phyloP scores from a whole-genome alignment of 1,140 invertebrate species.

The Ylistrum balloti region DNA sequence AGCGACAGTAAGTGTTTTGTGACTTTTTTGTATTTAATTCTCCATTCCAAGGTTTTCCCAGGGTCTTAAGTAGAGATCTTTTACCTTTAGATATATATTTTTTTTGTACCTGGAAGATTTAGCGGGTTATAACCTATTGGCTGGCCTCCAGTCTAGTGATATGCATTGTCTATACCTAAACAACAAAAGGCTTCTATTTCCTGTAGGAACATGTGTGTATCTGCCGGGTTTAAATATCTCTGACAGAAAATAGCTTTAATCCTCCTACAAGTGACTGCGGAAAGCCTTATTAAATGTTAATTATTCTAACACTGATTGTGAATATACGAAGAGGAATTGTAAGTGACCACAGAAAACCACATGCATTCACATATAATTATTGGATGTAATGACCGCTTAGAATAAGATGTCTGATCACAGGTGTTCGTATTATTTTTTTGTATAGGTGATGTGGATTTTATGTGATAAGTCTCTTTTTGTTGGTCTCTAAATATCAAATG shows the following conservation, averaged over 20 bases:
- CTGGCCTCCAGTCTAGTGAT: background rate
- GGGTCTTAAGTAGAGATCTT: background rate
- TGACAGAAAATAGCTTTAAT: background rate
- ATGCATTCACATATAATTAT: background rate
- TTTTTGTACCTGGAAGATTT: background rate
- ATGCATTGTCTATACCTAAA: background rate
- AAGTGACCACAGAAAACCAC: background rate
- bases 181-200: background rate
- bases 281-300: background rate
- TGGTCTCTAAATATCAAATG: background rate
- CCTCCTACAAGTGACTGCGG: background rate
- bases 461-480: background rate
- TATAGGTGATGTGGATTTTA: background rate
- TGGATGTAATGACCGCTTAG: background rate
- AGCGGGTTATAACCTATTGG: background rate
- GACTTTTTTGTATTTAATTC: background rate
- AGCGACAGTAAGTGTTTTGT: background rate
- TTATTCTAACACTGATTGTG: background rate
- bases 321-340: background rate
- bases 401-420: background rate
- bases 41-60: background rate
- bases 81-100: background rate
- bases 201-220: conserved; percentile 22
- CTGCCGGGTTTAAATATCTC: background rate
- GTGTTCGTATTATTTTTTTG: no score